Base-by-base conservation (phyloP, 1,140 invertebrate genomes). In the Carposina sasakii region DNA sequence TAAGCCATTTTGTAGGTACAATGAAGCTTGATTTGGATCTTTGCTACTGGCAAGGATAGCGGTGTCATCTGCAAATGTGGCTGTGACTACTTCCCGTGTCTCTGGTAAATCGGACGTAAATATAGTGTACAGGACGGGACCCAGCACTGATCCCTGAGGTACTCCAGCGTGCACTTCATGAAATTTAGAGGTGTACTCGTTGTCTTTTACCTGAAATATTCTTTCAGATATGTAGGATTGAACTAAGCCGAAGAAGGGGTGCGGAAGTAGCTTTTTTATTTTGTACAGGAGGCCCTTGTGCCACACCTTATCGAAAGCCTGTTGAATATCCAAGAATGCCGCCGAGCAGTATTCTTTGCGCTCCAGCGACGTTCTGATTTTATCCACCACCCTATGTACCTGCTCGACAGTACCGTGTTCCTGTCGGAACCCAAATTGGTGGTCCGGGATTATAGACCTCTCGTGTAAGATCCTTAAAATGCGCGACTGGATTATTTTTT, bases 401-500 rank as follows among this genome's bases (percentile, higher is more conserved):
- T 68, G 63, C 12, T 71, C 48, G 10, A 51, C 45, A 2, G 65
- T 64, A 52, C 41, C 57, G 12, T 71, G 59, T 2, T 56, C 26
- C 16, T 50, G 21, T 39, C 67, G 19, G 31, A 76, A 73, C 1
- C 71, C 74, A 55, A 72, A 73, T 47, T 77, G 68, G 36, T 20
- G 13, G 37, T 40, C 3, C 9, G 4, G 37, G 16, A 73, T 66
- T 9, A 34, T 53, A 47, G 36, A n/a, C n/a, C n/a, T n/a, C n/a
- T n/a, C n/a, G n/a, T n/a, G n/a, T n/a, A n/a, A n/a, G n/a, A n/a
- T n/a, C n/a, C n/a, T n/a, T 43, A 62, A 61, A 3, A 76, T 31
- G 30, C 60, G 54, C 26, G 45, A 55, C 3, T 67, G 36, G 3
- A 76, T 12, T 2, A 73, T 8, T 36, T 20, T 40, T 19, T 40